Evolutionary conservation across 92 coral and sea anemone genomes (phyloP).

Genomic region (Montipora capitata): DNA sequence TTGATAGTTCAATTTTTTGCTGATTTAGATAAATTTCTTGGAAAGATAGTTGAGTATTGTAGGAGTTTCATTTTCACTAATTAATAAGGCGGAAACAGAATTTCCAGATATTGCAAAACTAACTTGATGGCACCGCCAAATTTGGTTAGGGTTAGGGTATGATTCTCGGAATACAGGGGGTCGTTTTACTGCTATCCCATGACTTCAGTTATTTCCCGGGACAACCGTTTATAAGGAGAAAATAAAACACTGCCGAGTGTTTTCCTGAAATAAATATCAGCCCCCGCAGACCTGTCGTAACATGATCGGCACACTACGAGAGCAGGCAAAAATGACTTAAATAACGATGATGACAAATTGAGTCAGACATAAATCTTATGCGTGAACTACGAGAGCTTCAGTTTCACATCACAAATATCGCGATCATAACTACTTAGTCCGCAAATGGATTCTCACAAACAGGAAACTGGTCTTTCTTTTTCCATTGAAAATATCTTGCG

Average conservation of each 20-base stretch:
- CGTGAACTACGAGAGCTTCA: neutral
- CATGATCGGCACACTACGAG: neutral
- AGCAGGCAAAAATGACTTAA: neutral
- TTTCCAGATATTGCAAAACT: neutral
- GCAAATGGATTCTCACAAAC: constrained; percentile 9
- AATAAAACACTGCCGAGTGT: neutral
- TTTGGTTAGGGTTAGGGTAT: no score
- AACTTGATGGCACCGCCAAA: neutral
- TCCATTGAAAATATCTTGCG: constrained; percentile 78
- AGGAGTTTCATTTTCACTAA: constrained; percentile 28
- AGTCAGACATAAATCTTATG: constrained; percentile 11
- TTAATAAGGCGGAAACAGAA: neutral
- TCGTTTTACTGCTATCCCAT: neutral
- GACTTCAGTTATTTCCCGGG: constrained; percentile 1
- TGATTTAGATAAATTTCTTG: constrained; percentile 7
- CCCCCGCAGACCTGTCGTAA: neutral
- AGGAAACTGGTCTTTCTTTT: constrained; percentile 54
- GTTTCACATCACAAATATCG: neutral
- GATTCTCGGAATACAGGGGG: neutral
- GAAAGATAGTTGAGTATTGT: neutral
- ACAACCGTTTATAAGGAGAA: neutral
- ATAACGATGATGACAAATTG: constrained; percentile 13
- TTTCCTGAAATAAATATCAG: constrained; percentile 4
- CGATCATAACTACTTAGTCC: neutral
- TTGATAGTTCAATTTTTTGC: neutral